phyloP scores from a whole-genome alignment of 2,797 vertebrate species.

The Liasis olivaceus region DNA sequence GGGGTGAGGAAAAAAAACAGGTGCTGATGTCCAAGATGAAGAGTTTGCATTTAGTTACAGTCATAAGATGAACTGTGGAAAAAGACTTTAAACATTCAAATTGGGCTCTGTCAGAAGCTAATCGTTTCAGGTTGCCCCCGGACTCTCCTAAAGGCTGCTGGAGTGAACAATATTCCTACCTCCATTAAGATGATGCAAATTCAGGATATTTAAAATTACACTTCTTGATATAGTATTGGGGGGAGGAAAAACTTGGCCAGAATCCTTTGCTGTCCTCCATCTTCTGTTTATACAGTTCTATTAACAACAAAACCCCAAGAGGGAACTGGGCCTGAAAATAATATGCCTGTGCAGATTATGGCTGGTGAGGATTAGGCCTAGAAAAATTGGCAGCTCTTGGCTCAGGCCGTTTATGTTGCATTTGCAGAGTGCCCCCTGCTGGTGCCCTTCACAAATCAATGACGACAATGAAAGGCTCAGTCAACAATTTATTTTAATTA shows the following conservation, averaged over 20 bases:
- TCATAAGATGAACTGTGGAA: not conserved
- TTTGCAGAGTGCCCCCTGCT: conserved; percentile 12
- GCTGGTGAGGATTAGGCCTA: not conserved
- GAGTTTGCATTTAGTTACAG: not conserved
- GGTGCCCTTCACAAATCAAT: not conserved
- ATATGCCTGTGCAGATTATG: not conserved
- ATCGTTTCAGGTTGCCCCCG: not conserved
- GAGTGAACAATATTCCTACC: not conserved
- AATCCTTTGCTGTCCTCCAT: not conserved
- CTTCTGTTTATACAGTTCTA: not conserved
- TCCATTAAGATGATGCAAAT: not conserved
- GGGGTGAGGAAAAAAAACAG: not conserved
- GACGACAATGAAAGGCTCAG: not conserved
- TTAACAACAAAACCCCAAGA: not conserved
- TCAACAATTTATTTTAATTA: conserved; percentile 22
- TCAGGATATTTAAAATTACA: not conserved
- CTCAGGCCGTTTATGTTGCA: not conserved
- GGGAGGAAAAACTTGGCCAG: not conserved
- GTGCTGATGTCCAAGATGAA: not conserved
- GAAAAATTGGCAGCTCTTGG: not conserved
- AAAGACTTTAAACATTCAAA: not conserved
- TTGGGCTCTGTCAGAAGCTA: not conserved
- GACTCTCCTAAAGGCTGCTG: not conserved
- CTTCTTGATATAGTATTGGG: not conserved
- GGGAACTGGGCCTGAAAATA: not conserved